These are phyloP conservation scores for Hirtodrosophila cameraria DNA, from an alignment of 2,888 invertebrate species.

Conservation along the genomic window DNA sequence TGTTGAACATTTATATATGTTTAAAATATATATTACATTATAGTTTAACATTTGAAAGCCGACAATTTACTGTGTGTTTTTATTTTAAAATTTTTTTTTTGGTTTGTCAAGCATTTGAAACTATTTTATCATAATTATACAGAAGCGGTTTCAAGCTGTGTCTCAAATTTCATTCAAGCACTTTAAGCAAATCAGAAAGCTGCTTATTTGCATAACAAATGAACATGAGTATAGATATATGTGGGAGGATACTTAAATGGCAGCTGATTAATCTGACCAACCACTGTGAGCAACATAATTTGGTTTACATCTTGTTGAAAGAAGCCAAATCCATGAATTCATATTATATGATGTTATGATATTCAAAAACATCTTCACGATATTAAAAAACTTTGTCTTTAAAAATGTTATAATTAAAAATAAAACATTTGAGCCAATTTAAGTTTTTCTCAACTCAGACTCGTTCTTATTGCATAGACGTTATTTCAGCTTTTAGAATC, in stretches of 20 bases:
- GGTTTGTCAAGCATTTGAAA: too few relatives aligned
- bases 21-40: constrained; percentile 17
- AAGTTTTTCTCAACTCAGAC: too few relatives aligned
- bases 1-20: constrained; percentile 19
- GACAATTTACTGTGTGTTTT: too few relatives aligned
- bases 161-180: constrained; percentile 6
- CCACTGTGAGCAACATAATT: background rate
- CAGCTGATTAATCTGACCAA: constrained; percentile 13
- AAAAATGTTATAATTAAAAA: too few relatives aligned
- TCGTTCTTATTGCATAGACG: too few relatives aligned
- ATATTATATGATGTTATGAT: too few relatives aligned
- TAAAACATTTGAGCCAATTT: too few relatives aligned
- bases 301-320: constrained; percentile 12
- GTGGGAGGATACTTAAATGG: background rate
- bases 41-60: background rate
- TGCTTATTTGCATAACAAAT: constrained; percentile 16
- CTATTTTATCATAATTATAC: constrained; percentile 7
- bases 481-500: too few relatives aligned
- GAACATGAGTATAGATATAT: constrained; percentile 14
- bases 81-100: background rate
- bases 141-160: constrained; percentile 22
- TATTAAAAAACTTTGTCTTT: too few relatives aligned
- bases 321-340: too few relatives aligned
- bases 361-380: too few relatives aligned
- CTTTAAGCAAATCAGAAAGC: constrained; percentile 10